These are phyloP conservation scores for Globia sparganii DNA, from an alignment of 2,888 invertebrate species.

Conservation along the genomic window DNA sequence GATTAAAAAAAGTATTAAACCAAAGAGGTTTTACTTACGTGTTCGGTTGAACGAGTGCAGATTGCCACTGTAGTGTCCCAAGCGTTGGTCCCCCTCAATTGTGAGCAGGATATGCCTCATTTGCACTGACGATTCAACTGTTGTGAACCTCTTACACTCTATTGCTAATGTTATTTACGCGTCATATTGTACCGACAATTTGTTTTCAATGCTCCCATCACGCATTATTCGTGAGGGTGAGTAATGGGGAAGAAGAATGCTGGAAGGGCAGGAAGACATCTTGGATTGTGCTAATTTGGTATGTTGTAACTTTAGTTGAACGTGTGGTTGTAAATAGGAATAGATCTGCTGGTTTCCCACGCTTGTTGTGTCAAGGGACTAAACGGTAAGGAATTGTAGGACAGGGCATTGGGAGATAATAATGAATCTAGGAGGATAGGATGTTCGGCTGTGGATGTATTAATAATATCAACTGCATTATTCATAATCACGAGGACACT, in stretches of 20 bases:
- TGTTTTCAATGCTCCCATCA: slow-evolving; percentile 65
- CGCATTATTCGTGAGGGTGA: slow-evolving; percentile 53
- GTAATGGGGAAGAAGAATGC: slow-evolving; percentile 56
- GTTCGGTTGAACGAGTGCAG: slow-evolving; percentile 64
- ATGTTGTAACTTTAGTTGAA: background rate
- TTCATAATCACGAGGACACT: background rate
- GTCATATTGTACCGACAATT: slow-evolving; percentile 66
- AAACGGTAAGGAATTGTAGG: background rate
- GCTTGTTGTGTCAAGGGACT: background rate
- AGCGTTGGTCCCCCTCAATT: slow-evolving; percentile 78
- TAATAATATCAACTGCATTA: background rate
- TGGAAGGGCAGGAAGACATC: slow-evolving; percentile 23
- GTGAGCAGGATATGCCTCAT: slow-evolving; percentile 85
- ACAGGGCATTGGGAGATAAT: background rate
- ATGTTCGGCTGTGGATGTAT: background rate
- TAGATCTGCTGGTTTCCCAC: background rate
- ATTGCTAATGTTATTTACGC: slow-evolving; percentile 76
- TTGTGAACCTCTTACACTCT: slow-evolving; percentile 77
- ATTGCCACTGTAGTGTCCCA: slow-evolving; percentile 68
- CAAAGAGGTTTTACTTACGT: slow-evolving; percentile 53
- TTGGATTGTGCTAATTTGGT: slow-evolving; percentile 28
- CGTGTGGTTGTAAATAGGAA: background rate
- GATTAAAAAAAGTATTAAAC: slow-evolving; percentile 8
- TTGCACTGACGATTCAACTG: slow-evolving; percentile 80
- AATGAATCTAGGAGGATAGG: background rate